Conservation (phyloP, 2,888 invertebrate genomes). For the Cephus spinipes region DNA sequence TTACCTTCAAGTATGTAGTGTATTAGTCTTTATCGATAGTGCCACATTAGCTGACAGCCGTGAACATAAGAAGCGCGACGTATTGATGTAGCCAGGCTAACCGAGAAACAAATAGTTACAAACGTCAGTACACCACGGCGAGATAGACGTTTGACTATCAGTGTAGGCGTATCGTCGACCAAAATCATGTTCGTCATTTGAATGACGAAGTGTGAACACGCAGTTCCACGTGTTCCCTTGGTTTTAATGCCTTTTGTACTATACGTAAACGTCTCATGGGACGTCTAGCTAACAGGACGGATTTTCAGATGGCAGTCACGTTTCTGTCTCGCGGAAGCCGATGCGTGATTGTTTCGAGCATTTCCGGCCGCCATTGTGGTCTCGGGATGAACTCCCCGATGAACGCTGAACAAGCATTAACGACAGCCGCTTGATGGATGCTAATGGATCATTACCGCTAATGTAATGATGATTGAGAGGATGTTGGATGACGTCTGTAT, state of each 20-base stretch:
- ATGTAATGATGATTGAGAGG: slow-evolving; percentile 61
- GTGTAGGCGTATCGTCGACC: slow-evolving; percentile 30
- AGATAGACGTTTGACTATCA: slow-evolving; percentile 32
- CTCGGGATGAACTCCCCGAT: slow-evolving; percentile 43
- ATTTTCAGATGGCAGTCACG: slow-evolving; percentile 41
- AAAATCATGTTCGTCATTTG: slow-evolving; percentile 42
- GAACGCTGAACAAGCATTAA: slow-evolving; percentile 48
- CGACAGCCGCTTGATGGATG: slow-evolving; percentile 59
- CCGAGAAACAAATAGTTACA: slow-evolving; percentile 34
- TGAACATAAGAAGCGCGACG: background rate
- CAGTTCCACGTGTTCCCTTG: slow-evolving; percentile 8
- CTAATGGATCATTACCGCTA: slow-evolving; percentile 58
- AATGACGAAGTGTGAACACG: slow-evolving; percentile 41
- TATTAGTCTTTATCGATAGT: background rate
- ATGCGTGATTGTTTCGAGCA: slow-evolving; percentile 50
- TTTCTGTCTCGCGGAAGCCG: slow-evolving; percentile 36
- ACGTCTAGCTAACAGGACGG: slow-evolving; percentile 12
- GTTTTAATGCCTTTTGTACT: slow-evolving; percentile 1
- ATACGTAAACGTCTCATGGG: slow-evolving; percentile 3
- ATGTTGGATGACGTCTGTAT: slow-evolving; percentile 38
- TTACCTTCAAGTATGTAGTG: background rate
- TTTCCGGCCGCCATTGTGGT: slow-evolving; percentile 40
- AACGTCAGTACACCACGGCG: slow-evolving; percentile 2
- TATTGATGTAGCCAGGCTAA: background rate
- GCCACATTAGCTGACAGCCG: background rate